Conservation (phyloP, 2,797 vertebrate species). For the Danio kyathit region DNA sequence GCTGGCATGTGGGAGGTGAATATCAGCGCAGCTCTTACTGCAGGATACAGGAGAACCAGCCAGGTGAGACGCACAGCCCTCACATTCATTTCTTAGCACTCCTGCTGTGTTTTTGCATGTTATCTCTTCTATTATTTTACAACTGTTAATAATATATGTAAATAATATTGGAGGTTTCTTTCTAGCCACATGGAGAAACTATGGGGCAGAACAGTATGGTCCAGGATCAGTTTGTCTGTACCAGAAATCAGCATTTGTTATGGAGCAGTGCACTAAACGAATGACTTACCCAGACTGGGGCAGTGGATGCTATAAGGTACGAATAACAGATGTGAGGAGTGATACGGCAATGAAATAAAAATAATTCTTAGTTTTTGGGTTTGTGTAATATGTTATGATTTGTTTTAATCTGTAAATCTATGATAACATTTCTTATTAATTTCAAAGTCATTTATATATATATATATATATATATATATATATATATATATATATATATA, state of each 20-base stretch:
- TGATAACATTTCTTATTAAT: too few species aligned
- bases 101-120: not conserved
- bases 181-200: conserved; percentile 91
- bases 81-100: not conserved
- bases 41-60: conserved; percentile 90
- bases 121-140: not conserved
- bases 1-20: conserved; percentile 94
- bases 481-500: too few species aligned
- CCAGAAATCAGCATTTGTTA: conserved; percentile 92
- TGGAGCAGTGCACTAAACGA: conserved; percentile 92
- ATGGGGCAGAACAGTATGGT: conserved; percentile 93
- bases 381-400: too few species aligned
- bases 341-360: too few species aligned
- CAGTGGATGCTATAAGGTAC: conserved; percentile 95
- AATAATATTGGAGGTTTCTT: not conserved
- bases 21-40: conserved; percentile 97
- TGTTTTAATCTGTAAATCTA: too few species aligned
- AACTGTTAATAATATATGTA: too few species aligned
- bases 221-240: conserved; percentile 91
- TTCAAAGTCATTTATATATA: too few species aligned
- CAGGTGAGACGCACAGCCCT: conserved; percentile 78
- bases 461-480: too few species aligned
- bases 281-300: conserved; percentile 97
- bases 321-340: not conserved
- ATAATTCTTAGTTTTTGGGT: too few species aligned